These are phyloP conservation scores for Tinamus guttatus DNA, from an alignment of 2,113 vertebrate genomes.

Conservation along the genomic window DNA sequence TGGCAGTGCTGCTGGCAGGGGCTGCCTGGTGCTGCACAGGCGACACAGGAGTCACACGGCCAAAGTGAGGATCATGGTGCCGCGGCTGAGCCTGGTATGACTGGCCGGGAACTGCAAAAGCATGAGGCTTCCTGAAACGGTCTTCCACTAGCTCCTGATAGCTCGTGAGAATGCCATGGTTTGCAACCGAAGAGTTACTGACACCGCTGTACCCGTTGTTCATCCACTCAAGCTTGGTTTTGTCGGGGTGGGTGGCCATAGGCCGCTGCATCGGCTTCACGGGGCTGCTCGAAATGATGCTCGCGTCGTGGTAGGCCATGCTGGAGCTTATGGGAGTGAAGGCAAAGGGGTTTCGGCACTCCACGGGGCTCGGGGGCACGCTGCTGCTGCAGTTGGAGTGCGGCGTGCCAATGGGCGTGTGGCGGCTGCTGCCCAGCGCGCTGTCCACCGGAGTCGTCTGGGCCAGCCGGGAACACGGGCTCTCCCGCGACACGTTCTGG, in stretches of 20 bases:
- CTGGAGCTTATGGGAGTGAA: constrained; percentile 98
- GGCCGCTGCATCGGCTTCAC: constrained; percentile 99
- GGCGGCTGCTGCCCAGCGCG: constrained; percentile 91
- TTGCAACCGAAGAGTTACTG: constrained; percentile 79
- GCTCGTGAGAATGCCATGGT: constrained; percentile 89
- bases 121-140: constrained; percentile 96
- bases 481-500: constrained; percentile 88
- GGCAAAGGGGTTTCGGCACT: constrained; percentile 96
- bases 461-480: constrained; percentile 89
- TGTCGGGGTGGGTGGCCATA: constrained; percentile 96
- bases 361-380: constrained; percentile 94
- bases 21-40: constrained; percentile 91
- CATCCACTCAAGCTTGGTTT: constrained; percentile 98
- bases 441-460: constrained; percentile 94
- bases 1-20: constrained; percentile 82
- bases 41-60: constrained; percentile 94
- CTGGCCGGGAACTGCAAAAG: constrained; percentile 95
- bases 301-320: constrained; percentile 92
- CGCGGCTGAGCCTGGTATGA: constrained; percentile 89
- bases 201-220: constrained; percentile 87
- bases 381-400: constrained; percentile 97
- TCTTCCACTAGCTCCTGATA: constrained; percentile 96
- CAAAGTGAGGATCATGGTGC: constrained; percentile 89
- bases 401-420: constrained; percentile 93
- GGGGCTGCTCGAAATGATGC: constrained; percentile 92